phyloP scores from a whole-genome alignment of 2,888 invertebrate genomes.

The Protodeltote pygarga region DNA sequence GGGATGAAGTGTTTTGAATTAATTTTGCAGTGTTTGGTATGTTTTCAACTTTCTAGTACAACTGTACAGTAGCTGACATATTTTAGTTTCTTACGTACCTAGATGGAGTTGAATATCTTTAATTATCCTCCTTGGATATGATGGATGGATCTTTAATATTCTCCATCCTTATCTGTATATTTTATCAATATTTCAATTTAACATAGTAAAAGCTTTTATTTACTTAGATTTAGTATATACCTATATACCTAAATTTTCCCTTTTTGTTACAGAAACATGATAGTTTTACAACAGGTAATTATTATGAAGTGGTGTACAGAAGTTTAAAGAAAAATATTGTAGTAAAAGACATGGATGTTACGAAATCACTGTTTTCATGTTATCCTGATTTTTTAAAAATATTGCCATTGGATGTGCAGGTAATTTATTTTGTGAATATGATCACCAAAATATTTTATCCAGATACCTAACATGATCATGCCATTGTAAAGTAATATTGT shows the following conservation, averaged over 20 bases:
- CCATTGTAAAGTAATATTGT: not conserved
- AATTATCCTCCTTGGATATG: too few relatives aligned
- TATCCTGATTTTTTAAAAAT: slow-evolving; percentile 59
- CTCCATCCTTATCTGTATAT: too few relatives aligned
- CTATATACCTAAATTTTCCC: not conserved
- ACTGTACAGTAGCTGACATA: too few relatives aligned
- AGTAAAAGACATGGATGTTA: slow-evolving; percentile 68
- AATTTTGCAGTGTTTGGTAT: slow-evolving; percentile 70
- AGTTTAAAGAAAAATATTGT: slow-evolving; percentile 61
- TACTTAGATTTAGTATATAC: not conserved
- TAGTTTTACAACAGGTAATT: slow-evolving; percentile 71
- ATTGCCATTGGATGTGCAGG: slow-evolving; percentile 65
- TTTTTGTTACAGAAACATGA: slow-evolving; percentile 47
- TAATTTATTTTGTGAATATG: slow-evolving; percentile 35
- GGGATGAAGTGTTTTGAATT: slow-evolving; percentile 67
- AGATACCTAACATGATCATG: not conserved
- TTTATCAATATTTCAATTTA: too few relatives aligned
- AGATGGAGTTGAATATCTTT: too few relatives aligned
- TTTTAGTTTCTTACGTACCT: too few relatives aligned
- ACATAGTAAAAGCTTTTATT: too few relatives aligned
- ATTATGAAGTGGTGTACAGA: slow-evolving; percentile 75
- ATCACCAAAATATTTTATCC: not conserved
- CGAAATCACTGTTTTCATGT: slow-evolving; percentile 62
- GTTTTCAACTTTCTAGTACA: too few relatives aligned
- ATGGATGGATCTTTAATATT: too few relatives aligned